Conservation (phyloP, 2,113 vertebrate species). For the Pholis gunnellus region DNA sequence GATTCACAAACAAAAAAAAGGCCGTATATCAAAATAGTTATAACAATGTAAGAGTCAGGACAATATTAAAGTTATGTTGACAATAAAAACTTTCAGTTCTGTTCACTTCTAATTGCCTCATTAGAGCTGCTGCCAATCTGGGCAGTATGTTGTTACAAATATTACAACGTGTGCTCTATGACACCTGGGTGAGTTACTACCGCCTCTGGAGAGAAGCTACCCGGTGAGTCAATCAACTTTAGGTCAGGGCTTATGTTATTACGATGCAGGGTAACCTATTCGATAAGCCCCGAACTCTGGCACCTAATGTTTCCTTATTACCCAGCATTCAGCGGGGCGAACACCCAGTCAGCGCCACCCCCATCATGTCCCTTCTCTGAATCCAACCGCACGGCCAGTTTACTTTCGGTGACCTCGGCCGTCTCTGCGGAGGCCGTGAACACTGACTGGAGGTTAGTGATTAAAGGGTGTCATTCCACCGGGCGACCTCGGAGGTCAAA, state of each 20-base stretch:
- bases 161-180: background rate
- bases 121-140: slow-evolving; percentile 1
- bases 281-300: slow-evolving; percentile 1
- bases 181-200: background rate
- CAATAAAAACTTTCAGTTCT: background rate
- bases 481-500: slow-evolving; percentile 69
- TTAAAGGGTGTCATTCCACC: slow-evolving; percentile 74
- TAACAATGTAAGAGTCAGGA: too few relatives aligned
- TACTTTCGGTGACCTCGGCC: slow-evolving; percentile 47
- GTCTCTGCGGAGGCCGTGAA: slow-evolving; percentile 23
- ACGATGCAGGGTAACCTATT: slow-evolving; percentile 32
- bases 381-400: slow-evolving; percentile 23
- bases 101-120: slow-evolving; percentile 23
- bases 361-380: slow-evolving; percentile 19
- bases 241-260: slow-evolving; percentile 2
- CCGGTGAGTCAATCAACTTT: slow-evolving; percentile 8
- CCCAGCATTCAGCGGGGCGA: slow-evolving; percentile 8
- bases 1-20: background rate
- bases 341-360: background rate
- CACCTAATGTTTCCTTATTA: slow-evolving; percentile 21
- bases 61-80: background rate
- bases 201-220: background rate
- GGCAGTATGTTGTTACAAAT: too few relatives aligned
- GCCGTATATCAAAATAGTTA: background rate
- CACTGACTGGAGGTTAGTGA: slow-evolving; percentile 63